Base-by-base conservation (phyloP, 2,113 vertebrate species). In the Charina bottae region DNA sequence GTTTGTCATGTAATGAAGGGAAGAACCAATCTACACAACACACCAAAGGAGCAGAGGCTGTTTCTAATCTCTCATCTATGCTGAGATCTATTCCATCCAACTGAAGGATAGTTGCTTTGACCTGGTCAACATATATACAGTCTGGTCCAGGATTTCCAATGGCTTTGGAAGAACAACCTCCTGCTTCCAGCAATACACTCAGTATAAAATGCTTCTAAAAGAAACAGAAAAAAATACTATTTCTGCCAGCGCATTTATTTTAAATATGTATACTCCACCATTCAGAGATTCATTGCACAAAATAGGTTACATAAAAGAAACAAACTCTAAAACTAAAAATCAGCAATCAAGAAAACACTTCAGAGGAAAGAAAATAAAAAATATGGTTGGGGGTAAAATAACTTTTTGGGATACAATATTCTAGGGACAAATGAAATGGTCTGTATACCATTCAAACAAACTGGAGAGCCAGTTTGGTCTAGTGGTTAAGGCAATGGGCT, bases 1-100 rank as follows among this genome's bases (percentile, higher is more conserved):
- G 95, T 21, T 97, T 98, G 90, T 98, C 98, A 28, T 92, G 97
- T 88, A 97, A 33, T 15, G 96, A 94, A 49, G 97, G 93, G n/a
- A 99, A 97, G 96, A 99, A 99, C 98, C 98, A 99, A 96, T 99
- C 99, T 1, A 99, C 98, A 56, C 98, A 99, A 72, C 98, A 98
- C 33, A 99, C 94, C 88, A 97, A 97, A 56, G 99, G 98, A 28
- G 96, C 9, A 0, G 98, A 96, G 0, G 98, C 97, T 26, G 98
- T 95, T 0, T 96, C 97, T 9, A 99, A 96, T 9, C 96, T 97
- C 62, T 98, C 98, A 87, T 99, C 98, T 2, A 99, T 97, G 87
- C 96, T 97, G 0, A 95, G 93, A 4, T 98, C 98, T 86, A 98
- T 86, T 93, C 96, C 97, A 96, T 99, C 98, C 95, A 99, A 94